Conservation (phyloP, 37 sponge, comb jelly and placozoan species). For the Ephydatia muelleri region DNA sequence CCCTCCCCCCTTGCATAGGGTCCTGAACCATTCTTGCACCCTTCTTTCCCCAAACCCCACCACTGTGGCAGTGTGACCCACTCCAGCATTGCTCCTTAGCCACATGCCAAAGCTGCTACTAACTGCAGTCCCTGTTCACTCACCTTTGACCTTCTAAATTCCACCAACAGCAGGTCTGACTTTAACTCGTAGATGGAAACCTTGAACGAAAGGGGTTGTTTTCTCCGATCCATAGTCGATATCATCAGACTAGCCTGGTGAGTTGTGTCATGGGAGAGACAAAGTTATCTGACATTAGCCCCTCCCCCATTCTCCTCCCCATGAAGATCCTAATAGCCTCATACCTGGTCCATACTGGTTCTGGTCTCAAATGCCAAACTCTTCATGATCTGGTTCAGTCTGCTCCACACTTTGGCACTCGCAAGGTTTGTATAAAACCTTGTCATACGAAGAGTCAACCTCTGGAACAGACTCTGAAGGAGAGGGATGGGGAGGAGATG, state of each 20-base stretch:
- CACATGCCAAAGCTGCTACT: too few species aligned
- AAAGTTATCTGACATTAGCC: not conserved
- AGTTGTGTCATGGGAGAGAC: not conserved
- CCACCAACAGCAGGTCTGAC: constrained; percentile 68
- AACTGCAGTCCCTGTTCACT: too few species aligned
- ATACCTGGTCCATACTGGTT: constrained; percentile 59
- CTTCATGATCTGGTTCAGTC: constrained; percentile 52
- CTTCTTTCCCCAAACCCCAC: too few species aligned
- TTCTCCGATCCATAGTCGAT: constrained; percentile 63
- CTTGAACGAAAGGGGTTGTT: constrained; percentile 68
- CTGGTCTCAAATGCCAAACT: constrained; percentile 51
- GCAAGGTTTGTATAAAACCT: constrained; percentile 63
- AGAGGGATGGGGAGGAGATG: not conserved
- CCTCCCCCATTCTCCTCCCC: not conserved
- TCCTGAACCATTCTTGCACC: too few species aligned
- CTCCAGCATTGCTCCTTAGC: too few species aligned
- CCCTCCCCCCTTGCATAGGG: too few species aligned
- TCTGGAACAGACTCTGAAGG: constrained; percentile 72
- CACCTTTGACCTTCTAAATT: constrained; percentile 86
- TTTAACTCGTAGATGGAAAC: constrained; percentile 63
- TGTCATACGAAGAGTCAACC: constrained; percentile 78
- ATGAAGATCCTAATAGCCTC: not conserved
- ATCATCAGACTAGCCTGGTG: constrained; percentile 61
- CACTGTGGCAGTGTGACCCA: too few species aligned
- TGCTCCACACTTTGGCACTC: constrained; percentile 58